Evolutionary conservation across 2,888 invertebrate genomes (phyloP).

Genomic region (Pristionchus exspectatus): DNA sequence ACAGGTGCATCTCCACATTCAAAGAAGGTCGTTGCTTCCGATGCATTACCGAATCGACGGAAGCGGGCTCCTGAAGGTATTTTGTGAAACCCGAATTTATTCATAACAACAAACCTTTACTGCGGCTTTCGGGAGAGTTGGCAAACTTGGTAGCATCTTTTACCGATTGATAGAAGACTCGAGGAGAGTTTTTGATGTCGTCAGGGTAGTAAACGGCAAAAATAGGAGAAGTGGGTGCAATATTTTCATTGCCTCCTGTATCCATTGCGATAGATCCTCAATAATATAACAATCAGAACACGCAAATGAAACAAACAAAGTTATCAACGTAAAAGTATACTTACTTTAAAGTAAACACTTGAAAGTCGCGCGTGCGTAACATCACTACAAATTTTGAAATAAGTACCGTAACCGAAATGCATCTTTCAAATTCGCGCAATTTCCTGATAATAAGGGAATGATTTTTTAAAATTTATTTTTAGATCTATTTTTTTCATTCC

Average conservation of each 20-base stretch:
- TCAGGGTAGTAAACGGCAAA: constrained; percentile 40
- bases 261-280: neutral
- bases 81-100: neutral
- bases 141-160: constrained; percentile 68
- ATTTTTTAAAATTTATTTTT: no score
- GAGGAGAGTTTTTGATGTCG: constrained; percentile 8
- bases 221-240: constrained; percentile 9
- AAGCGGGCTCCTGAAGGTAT: constrained; percentile 60
- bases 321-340: no score
- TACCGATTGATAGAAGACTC: constrained; percentile 54
- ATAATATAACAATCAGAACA: neutral
- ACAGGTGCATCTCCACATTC: constrained; percentile 16
- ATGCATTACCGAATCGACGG: constrained; percentile 63
- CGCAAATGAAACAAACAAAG: no score
- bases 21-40: constrained; percentile 61
- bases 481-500: no score
- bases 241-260: neutral
- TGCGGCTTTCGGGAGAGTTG: constrained; percentile 66
- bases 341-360: no score
- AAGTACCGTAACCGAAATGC: no score
- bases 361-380: no score
- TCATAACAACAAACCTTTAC: constrained; percentile 55
- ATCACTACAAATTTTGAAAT: no score
- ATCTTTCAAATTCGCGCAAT: no score
- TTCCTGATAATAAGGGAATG: no score